Base-by-base conservation (phyloP, 1,140 invertebrate genomes). In the Nylanderia fulva region DNA sequence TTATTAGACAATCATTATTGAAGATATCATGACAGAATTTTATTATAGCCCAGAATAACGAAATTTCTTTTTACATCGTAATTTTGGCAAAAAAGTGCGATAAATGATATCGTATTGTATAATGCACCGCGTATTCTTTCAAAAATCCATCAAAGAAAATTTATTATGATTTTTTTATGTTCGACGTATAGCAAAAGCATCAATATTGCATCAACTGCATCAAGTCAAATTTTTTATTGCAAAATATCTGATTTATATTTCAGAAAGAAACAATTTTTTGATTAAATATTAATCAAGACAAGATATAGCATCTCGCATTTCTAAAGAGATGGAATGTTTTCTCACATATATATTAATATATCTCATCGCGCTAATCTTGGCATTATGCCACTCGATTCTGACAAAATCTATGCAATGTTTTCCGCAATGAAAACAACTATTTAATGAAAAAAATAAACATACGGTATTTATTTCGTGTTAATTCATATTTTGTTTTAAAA, bases 61-160 rank as follows among this genome's bases (percentile, higher is more conserved):
- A 66, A 61, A 77, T 15, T 52, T 9, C 9, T 2, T 66, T 63
- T 79, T 36, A 58, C 18, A 13, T 76, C 58, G 66, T 33, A 21
- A 33, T 68, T 52, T 45, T 68, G 11, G 21, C 48, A 21, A 27
- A 15, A 77, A 52, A 33, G 61, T 1, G 27, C 52, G 58, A 82
- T 82, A 69, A 71, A 36, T 13, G 61, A 64, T 71, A 80, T 80
- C 48, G 42, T 29, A 54, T 2, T 15, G 15, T 13, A 27, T 58
- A 42, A 58, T n/a, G n/a, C 24, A 21, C 11, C 42, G n/a, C 42
- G 42, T 29, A 45, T 21, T 42, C 13, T 29, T 21, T 66, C 42
- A 45, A 64, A 36, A 3, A 27, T 56, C n/a, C 15, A 7, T 39
- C 18, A 9, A 45, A 52, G 13, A 27, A 66, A 77, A 66, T 52